Evolutionary conservation across 2,888 invertebrate species (phyloP).

Genomic region (Sialis lutaria): DNA sequence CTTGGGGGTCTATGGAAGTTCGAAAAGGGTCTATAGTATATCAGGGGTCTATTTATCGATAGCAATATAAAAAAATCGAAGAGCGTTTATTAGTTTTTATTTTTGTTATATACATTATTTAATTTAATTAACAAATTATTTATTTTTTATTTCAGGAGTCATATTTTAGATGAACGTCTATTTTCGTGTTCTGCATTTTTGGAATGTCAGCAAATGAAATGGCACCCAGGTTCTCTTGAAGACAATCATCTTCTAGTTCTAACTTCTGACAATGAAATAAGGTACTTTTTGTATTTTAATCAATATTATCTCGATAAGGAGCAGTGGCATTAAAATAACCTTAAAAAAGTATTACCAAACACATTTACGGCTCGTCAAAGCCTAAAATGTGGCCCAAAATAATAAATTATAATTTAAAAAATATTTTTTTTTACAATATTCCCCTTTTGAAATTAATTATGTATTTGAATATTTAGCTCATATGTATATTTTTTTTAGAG

Average conservation of each 20-base stretch:
- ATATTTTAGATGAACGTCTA: conserved; percentile 54
- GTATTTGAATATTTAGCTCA: background rate
- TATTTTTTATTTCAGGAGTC: conserved; percentile 37
- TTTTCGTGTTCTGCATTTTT: conserved; percentile 48
- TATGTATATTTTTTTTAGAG: conserved; percentile 13
- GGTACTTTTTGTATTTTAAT: conserved; percentile 30
- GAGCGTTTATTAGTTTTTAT: too few relatives aligned
- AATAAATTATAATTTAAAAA: too few relatives aligned
- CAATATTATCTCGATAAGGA: background rate
- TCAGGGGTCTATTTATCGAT: too few relatives aligned
- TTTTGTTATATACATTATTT: too few relatives aligned
- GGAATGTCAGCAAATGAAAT: conserved; percentile 57
- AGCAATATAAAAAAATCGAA: too few relatives aligned
- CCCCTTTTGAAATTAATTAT: too few relatives aligned
- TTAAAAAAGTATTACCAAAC: too few relatives aligned
- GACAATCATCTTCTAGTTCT: conserved; percentile 64
- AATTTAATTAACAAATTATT: conserved; percentile 6
- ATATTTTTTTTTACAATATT: too few relatives aligned
- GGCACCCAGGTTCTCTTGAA: conserved; percentile 70
- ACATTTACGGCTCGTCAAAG: too few relatives aligned
- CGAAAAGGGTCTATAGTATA: too few relatives aligned
- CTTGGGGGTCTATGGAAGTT: too few relatives aligned
- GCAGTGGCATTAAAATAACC: background rate
- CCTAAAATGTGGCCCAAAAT: too few relatives aligned
- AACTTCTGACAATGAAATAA: conserved; percentile 71